phyloP scores from a whole-genome alignment of 2,113 vertebrate species.

The Zingel zingel region DNA sequence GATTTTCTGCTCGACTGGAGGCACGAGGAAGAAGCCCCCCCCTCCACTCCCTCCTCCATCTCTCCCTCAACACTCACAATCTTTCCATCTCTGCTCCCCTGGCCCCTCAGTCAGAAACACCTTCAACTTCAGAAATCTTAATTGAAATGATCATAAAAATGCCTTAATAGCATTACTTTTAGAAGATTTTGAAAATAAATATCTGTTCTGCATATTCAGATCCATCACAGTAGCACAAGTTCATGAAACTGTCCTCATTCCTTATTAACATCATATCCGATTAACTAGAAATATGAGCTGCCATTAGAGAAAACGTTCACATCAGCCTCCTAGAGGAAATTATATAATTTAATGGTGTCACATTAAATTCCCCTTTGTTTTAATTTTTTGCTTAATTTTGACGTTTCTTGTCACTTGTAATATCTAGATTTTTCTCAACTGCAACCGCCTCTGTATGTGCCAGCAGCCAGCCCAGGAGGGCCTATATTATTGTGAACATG shows the following conservation, averaged over 20 bases:
- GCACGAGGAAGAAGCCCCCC: constrained; percentile 85
- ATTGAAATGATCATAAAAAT: background rate
- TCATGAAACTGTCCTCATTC: background rate
- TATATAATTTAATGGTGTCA: no score
- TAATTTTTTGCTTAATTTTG: no score
- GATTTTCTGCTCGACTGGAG: constrained; percentile 88
- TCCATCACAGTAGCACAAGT: background rate
- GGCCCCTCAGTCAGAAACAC: background rate
- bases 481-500: no score
- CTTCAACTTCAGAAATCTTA: constrained; percentile 5
- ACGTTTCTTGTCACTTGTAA: no score
- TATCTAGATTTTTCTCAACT: no score
- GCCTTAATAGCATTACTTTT: background rate
- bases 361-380: no score
- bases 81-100: constrained; percentile 23
- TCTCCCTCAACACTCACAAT: constrained; percentile 54
- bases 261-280: no score
- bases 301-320: no score
- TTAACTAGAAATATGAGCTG: no score
- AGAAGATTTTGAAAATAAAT: background rate
- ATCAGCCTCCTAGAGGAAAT: no score
- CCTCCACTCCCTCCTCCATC: constrained; percentile 44
- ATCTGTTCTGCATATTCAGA: background rate
- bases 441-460: no score
- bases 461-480: no score